These are phyloP conservation scores for Nysson spinosus DNA, from an alignment of 2,888 invertebrate species.

Conservation along the genomic window DNA sequence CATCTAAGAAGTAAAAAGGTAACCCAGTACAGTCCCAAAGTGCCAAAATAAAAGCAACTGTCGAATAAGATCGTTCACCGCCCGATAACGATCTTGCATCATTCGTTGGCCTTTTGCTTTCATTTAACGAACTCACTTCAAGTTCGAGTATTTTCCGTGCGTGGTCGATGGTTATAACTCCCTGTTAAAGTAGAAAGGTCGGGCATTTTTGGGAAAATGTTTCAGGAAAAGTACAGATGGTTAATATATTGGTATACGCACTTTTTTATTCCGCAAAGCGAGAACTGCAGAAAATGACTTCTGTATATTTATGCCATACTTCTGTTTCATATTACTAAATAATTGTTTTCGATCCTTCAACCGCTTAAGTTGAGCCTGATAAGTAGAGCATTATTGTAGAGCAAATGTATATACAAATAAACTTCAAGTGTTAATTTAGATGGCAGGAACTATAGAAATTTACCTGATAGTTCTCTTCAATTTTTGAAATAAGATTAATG, in stretches of 20 bases:
- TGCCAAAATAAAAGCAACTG: slow-evolving; percentile 94
- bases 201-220: background rate
- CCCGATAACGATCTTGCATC: slow-evolving; percentile 89
- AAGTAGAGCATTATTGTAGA: background rate
- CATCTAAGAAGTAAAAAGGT: slow-evolving; percentile 96
- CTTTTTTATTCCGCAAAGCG: slow-evolving; percentile 80
- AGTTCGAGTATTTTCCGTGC: slow-evolving; percentile 78
- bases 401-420: background rate
- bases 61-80: slow-evolving; percentile 97
- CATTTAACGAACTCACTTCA: slow-evolving; percentile 80
- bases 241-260: slow-evolving; percentile 64
- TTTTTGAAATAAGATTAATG: slow-evolving; percentile 55
- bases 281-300: slow-evolving; percentile 80
- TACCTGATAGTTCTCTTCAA: slow-evolving; percentile 62
- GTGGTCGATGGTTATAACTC: slow-evolving; percentile 80
- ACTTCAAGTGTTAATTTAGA: too few relatives aligned
- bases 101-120: slow-evolving; percentile 76
- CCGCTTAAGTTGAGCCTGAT: slow-evolving; percentile 68
- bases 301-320: slow-evolving; percentile 75
- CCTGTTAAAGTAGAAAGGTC: slow-evolving; percentile 74
- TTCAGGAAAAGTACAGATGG: background rate
- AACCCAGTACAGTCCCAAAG: slow-evolving; percentile 95
- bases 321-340: slow-evolving; percentile 74
- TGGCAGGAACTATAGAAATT: slow-evolving; percentile 29
- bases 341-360: slow-evolving; percentile 68